A percentile compares a stretch with the other conserved stretches of the same genome.
Conservation (phyloP, 35 echinoderm and acorn worm genomes). For the Chiridota heheva region DNA sequence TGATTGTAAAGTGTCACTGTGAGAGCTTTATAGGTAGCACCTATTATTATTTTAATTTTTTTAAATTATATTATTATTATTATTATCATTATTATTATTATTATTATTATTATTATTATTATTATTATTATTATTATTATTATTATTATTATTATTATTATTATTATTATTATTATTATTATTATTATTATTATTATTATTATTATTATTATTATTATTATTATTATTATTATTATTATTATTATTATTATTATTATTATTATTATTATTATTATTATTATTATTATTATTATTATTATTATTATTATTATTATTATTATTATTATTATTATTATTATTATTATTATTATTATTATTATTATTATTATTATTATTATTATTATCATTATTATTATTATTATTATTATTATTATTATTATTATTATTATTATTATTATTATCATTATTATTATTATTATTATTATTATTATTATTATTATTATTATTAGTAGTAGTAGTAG, state of each 20-base stretch:
- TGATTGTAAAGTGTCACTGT: too few species aligned
- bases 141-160: background rate
- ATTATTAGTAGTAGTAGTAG: too few species aligned
- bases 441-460: too few species aligned
- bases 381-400: background rate
- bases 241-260: background rate
- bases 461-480: too few species aligned
- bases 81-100: background rate
- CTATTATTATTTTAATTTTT: background rate
- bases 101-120: background rate
- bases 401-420: too few species aligned
- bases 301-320: constrained; percentile 3
- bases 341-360: background rate
- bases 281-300: background rate
- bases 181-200: background rate
- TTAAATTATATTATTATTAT: background rate
- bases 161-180: background rate
- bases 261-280: background rate
- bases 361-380: background rate
- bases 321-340: constrained; percentile 9
- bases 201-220: background rate
- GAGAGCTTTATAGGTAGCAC: too few species aligned
- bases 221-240: background rate
- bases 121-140: background rate
- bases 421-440: too few species aligned